These are phyloP conservation scores for Saccostrea echinata DNA, from an alignment of 1,140 invertebrate genomes.

Conservation along the genomic window DNA sequence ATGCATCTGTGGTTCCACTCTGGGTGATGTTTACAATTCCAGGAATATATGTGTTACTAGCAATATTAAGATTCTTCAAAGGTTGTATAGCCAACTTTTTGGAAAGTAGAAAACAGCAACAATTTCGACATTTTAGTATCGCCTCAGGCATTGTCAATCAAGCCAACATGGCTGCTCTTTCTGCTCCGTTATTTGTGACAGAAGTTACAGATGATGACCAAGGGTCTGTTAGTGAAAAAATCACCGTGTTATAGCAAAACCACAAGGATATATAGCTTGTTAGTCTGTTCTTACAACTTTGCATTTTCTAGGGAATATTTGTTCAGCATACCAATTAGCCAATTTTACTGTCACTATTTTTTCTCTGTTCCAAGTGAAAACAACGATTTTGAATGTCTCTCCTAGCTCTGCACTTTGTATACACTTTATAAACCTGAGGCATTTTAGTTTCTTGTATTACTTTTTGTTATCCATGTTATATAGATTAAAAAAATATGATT, in stretches of 20 bases:
- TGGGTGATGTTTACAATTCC: constrained; percentile 77
- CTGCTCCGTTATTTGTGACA: constrained; percentile 74
- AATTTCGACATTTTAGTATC: constrained; percentile 72
- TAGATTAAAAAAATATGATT: constrained; percentile 17
- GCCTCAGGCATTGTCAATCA: constrained; percentile 74
- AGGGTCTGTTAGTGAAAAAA: constrained; percentile 71
- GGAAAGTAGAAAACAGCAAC: constrained; percentile 68
- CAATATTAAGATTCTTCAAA: constrained; percentile 67
- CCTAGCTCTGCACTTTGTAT: background rate
- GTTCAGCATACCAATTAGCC: constrained; percentile 12
- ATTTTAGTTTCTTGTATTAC: constrained; percentile 25
- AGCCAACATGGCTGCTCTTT: constrained; percentile 75
- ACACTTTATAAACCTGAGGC: background rate
- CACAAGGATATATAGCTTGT: background rate
- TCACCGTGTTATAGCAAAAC: constrained; percentile 73
- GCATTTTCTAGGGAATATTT: background rate
- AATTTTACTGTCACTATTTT: background rate
- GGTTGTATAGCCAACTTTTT: constrained; percentile 62
- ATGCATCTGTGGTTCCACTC: constrained; percentile 73
- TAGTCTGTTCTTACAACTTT: constrained; percentile 4
- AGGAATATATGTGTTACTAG: constrained; percentile 72
- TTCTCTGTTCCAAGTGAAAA: constrained; percentile 32
- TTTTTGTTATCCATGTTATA: constrained; percentile 35
- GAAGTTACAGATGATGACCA: constrained; percentile 72
- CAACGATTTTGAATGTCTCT: constrained; percentile 16